A percentile compares a stretch with the other conserved stretches of the same genome.
Evolutionary conservation across 2,888 invertebrate genomes (phyloP).

Genomic region (Byasa hedistus): DNA sequence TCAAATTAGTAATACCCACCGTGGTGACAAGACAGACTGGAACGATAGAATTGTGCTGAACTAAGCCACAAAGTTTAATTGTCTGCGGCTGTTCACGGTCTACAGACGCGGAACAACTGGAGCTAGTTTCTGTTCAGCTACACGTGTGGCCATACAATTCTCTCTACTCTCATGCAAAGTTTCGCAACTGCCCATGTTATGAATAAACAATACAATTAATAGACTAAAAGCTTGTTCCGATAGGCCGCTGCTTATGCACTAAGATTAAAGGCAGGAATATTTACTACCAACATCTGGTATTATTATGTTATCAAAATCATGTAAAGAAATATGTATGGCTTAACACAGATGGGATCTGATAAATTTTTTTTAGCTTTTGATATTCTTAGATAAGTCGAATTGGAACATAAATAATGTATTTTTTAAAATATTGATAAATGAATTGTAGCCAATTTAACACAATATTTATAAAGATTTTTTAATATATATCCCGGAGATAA

Average conservation of each 20-base stretch:
- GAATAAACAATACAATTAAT: slow-evolving; percentile 45
- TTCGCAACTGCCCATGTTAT: slow-evolving; percentile 33
- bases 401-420: no score
- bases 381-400: no score
- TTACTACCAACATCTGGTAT: slow-evolving; percentile 24
- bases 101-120: slow-evolving; percentile 10
- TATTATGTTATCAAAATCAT: slow-evolving; percentile 13
- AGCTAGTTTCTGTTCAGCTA: slow-evolving; percentile 10
- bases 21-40: background rate
- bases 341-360: background rate
- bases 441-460: no score
- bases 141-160: slow-evolving; percentile 49
- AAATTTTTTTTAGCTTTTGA: no score
- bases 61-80: slow-evolving; percentile 12
- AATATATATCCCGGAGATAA: no score
- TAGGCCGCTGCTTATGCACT: slow-evolving; percentile 35
- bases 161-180: slow-evolving; percentile 33
- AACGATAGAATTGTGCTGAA: slow-evolving; percentile 6
- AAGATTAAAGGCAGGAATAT: slow-evolving; percentile 22
- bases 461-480: no score
- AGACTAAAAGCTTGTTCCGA: slow-evolving; percentile 42
- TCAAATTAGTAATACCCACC: background rate
- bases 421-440: no score
- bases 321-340: slow-evolving; percentile 4
- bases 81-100: slow-evolving; percentile 11